phyloP scores from a whole-genome alignment of 2,113 vertebrate species.

The Megaptera novaeangliae region DNA sequence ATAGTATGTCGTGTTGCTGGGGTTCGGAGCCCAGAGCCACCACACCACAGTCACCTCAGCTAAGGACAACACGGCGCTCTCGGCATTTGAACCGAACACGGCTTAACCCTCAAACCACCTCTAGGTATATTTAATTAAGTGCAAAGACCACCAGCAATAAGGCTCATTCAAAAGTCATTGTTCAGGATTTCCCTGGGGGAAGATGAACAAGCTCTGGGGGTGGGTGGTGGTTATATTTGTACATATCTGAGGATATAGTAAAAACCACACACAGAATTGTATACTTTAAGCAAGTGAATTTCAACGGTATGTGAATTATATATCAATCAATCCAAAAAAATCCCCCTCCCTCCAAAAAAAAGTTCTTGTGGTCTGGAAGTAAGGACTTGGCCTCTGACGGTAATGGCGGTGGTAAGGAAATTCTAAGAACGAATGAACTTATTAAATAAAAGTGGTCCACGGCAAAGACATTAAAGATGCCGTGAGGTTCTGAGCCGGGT shows the following conservation, averaged over 20 bases:
- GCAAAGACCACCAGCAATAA: not conserved
- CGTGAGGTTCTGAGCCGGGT: not conserved
- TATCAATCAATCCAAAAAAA: not conserved
- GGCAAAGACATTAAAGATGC: not conserved
- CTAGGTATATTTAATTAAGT: not conserved
- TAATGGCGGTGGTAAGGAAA: not conserved
- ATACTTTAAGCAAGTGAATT: too few species aligned
- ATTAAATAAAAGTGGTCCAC: not conserved
- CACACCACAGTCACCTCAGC: rapidly evolving
- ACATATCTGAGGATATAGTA: not conserved
- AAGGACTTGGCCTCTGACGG: not conserved
- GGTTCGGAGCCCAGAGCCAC: not conserved
- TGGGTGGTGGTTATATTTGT: not conserved
- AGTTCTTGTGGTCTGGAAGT: not conserved
- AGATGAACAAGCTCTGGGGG: not conserved
- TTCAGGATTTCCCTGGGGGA: not conserved
- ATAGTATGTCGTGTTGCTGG: not conserved
- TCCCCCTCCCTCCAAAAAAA: not conserved
- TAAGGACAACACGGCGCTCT: not conserved
- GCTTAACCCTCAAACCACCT: not conserved
- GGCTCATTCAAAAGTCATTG: not conserved
- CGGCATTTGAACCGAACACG: not conserved
- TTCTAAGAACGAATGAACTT: not conserved
- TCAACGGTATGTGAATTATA: not conserved
- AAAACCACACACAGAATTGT: not conserved